Evolutionary conservation across 2,888 invertebrate species (phyloP), one percentile per base, ranked within the genome.

Genomic region (Ormyrus labotus): DNA sequence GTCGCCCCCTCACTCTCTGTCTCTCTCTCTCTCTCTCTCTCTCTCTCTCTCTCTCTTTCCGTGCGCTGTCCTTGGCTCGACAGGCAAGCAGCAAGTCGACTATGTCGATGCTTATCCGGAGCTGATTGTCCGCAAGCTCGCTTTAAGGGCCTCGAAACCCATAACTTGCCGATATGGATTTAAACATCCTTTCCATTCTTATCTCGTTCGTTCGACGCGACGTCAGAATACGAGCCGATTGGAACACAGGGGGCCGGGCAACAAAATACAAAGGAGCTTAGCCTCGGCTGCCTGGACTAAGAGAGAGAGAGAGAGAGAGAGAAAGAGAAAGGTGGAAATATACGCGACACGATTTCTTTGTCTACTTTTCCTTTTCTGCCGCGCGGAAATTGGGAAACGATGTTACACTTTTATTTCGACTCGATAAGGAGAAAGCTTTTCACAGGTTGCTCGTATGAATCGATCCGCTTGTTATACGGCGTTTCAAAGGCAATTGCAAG

Each of bases 1-100:
- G 84, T 86, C 85, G 84, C 84, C 80, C 73, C 58, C 48, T 10
- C 45, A 45, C 55, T 8, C 10, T 64, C 64, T 67, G 57, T 67
- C 67, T n/a, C 47, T 45, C 60, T 51, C 58, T 47, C 34, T 19
- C 47, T 53, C 51, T 19, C 11, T 64, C 64, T 73, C 19, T 73
- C 61, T 53, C 61, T n/a, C 58, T 48, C n/a, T 19, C 57, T 51
- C 34, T 45, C n/a, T 1, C 34, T 55, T 51, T 57, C n/a, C 6
- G 19, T 53, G n/a, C 55, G 11, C 48, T 19, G 55, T 50, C 19
- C 47, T 34, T 34, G 34, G 34, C 34, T 34, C 34, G 34, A 34
- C 58, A 67, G 50, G 13, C 5, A 34, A 34, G 60, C 57, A 9
- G 53, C 19, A 61, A 34, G 47, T 55, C 34, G 34, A 34, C 64